Evolutionary conservation across 2,888 invertebrate species (phyloP), one percentile per base, ranked within the genome.

Genomic region (Ypsolopha scabrella): DNA sequence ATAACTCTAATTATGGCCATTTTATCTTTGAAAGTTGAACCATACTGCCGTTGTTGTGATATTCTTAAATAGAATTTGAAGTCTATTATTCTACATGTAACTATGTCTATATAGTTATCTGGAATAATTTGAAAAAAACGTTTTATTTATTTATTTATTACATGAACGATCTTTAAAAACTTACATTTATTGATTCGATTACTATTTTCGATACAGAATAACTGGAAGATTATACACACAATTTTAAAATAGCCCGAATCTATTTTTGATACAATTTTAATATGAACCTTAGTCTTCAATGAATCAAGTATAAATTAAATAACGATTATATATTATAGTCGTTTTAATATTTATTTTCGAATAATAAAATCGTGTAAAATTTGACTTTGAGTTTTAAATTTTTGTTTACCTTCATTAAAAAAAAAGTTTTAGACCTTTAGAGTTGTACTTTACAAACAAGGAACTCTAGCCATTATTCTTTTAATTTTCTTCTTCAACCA

Each of bases 1-100:
- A 38, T 6, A 8, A 33, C 10, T 45, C 7, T 33, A 33, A 34
- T 33, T 39, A 14, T 39, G 39, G 57, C 55, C 58, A 59, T 57
- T 57, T 54, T 53, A 54, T 55, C 55, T 54, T 54, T 57, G 57
- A 60, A 63, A 63, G 57, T 62, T 48, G 51, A 62, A 60, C 61
- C 57, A 53, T 58, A 71, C 72, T 69, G 68, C 69, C 68, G 62
- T 58, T 52, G 59, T 60, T 72, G 55, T 57, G 55, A 57, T 57
- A 55, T 6, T 24, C 24, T 24, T 24, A 24, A 24, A 14, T 36
- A 49, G 34, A 9, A 50, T 8, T 43, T 10, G 38, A 48, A 48
- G 14, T 24, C 39, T 48, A 39, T 24, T 24, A 24, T 48, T 9
- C 37, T 37, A 47, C 36, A 37, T 37, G 24, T 24, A 24, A 24